Percentiles rank a stretch among this genome's conserved stretches.
phyloP scores from a whole-genome alignment of 92 coral and sea anemone species.

The Meandrina meandrites region DNA sequence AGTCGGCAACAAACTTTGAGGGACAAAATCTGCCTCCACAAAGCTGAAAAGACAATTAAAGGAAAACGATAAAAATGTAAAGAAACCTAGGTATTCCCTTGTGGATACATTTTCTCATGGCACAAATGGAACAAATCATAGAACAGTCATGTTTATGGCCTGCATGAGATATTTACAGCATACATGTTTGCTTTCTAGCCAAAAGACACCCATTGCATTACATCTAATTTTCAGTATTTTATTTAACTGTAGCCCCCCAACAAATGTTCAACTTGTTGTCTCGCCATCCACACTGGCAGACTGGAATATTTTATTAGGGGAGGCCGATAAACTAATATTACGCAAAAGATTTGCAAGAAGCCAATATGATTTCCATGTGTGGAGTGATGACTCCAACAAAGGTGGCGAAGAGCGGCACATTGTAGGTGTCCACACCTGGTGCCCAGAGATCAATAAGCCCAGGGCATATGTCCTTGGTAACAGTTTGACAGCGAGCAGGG shows the following conservation, averaged over 20 bases:
- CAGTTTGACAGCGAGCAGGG: conserved; percentile 30
- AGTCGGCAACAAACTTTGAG: not conserved
- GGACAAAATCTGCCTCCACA: not conserved
- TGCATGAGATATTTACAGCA: conserved; percentile 21
- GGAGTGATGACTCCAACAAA: conserved; percentile 38
- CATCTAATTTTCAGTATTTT: conserved; percentile 13
- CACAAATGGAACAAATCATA: conserved; percentile 6
- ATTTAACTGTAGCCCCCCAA: conserved; percentile 20
- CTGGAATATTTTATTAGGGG: conserved; percentile 12
- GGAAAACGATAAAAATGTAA: too few relatives aligned
- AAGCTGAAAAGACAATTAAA: not conserved
- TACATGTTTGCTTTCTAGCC: conserved; percentile 18
- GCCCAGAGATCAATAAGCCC: not conserved
- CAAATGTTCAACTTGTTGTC: conserved; percentile 22
- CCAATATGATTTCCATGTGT: conserved; percentile 23
- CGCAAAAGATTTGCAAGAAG: not conserved
- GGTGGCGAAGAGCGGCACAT: conserved; percentile 40
- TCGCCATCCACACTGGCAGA: conserved; percentile 18
- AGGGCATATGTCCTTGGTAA: conserved; percentile 20
- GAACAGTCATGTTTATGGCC: conserved; percentile 20
- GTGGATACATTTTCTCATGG: conserved; percentile 10
- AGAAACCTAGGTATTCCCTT: conserved; percentile 8
- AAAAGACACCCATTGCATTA: conserved; percentile 14
- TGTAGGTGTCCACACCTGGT: conserved; percentile 41
- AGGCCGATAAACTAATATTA: conserved; percentile 29